Percentiles rank a stretch among this genome's conserved stretches.
Conservation (phyloP, 2,113 vertebrate species). For the Montifringilla adamsi region DNA sequence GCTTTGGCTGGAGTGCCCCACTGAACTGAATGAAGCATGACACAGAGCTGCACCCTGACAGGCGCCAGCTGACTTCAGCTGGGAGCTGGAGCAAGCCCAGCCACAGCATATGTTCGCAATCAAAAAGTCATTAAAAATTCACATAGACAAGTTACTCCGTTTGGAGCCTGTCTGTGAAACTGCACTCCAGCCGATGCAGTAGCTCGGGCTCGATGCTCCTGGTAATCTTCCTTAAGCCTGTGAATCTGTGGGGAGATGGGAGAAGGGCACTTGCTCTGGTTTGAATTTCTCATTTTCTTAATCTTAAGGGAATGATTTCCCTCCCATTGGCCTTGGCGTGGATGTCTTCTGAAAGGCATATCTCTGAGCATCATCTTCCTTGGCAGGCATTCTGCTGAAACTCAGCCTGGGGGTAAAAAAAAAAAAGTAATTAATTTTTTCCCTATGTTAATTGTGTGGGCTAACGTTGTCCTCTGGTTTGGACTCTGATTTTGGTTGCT, state of each 20-base stretch:
- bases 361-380: background rate
- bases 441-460: fast-evolving
- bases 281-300: slow-evolving; percentile 21
- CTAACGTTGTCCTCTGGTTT: background rate
- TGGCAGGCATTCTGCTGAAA: background rate
- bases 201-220: background rate
- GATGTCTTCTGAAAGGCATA: background rate
- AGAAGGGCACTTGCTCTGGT: background rate
- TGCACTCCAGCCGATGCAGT: background rate
- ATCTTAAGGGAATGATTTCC: background rate
- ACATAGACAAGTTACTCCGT: slow-evolving; percentile 4
- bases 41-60: slow-evolving; percentile 4
- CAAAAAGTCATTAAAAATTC: slow-evolving; percentile 60
- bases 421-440: background rate
- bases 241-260: background rate
- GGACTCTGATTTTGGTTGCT: background rate
- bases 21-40: background rate
- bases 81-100: slow-evolving; percentile 47
- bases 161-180: slow-evolving; percentile 16
- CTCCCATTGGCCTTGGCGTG: background rate
- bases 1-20: background rate
- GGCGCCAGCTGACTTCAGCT: slow-evolving; percentile 6
- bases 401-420: fast-evolving
- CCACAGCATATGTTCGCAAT: slow-evolving; percentile 30
- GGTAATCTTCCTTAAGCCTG: slow-evolving; percentile 11